Conservation (phyloP, 2,113 vertebrate genomes). For the Gorsachius goisagi region DNA sequence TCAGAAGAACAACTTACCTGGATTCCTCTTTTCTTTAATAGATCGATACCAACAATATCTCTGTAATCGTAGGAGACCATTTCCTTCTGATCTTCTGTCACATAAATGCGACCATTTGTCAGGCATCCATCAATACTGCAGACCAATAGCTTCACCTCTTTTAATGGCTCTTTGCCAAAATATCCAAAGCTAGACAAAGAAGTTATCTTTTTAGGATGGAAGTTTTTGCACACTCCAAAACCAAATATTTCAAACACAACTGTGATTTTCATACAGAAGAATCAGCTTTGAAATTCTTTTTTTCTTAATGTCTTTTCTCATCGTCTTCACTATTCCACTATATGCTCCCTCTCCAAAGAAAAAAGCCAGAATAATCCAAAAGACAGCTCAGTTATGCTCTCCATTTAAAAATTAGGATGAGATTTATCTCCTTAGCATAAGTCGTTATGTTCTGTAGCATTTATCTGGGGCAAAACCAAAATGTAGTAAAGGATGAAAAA, state of each 20-base stretch:
- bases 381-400: background rate
- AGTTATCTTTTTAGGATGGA: constrained; percentile 27
- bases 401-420: background rate
- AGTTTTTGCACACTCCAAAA: background rate
- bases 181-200: constrained; percentile 87
- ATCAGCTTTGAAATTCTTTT: background rate
- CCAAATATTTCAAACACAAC: background rate
- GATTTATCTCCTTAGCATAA: background rate
- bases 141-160: constrained; percentile 83
- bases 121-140: constrained; percentile 87
- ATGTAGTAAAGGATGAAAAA: background rate
- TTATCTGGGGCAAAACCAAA: background rate
- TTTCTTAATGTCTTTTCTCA: background rate
- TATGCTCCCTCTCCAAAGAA: background rate
- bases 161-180: constrained; percentile 83
- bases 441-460: background rate
- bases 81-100: constrained; percentile 81
- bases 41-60: constrained; percentile 78
- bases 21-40: constrained; percentile 78
- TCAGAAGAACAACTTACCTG: constrained; percentile 75
- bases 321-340: background rate
- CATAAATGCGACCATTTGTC: constrained; percentile 83
- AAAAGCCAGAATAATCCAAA: background rate
- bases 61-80: constrained; percentile 81
- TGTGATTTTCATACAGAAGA: background rate